Evolutionary conservation across 2,797 vertebrate genomes (phyloP).

Genomic region (Enoplosus armatus): DNA sequence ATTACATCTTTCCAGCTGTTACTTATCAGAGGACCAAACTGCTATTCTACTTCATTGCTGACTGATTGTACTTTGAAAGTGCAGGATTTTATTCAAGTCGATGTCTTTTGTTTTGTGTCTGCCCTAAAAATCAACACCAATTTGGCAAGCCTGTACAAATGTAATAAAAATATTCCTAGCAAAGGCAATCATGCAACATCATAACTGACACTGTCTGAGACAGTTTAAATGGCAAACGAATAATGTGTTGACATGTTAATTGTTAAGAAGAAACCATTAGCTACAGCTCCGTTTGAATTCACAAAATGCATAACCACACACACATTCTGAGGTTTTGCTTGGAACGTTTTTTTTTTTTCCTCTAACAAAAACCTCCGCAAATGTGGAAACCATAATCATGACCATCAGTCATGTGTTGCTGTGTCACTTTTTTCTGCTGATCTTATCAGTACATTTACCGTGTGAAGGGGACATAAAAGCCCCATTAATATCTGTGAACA

Average conservation of each 20-base stretch:
- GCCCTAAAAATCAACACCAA: background rate
- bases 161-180: background rate
- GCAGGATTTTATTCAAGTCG: background rate
- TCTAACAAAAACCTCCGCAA: background rate
- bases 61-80: conserved; percentile 1
- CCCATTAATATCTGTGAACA: conserved; percentile 21
- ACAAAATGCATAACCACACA: background rate
- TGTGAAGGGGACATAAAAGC: conserved; percentile 19
- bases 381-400: background rate
- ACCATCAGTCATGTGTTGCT: conserved; percentile 25
- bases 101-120: background rate
- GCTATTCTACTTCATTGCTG: background rate
- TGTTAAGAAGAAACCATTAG: conserved; percentile 20
- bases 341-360: conserved; percentile 1
- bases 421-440: conserved; percentile 29
- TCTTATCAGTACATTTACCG: conserved; percentile 15
- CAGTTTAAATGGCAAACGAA: background rate
- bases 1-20: background rate
- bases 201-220: background rate
- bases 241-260: conserved; percentile 11
- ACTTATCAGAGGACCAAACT: background rate
- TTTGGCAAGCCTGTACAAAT: background rate
- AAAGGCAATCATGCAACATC: background rate
- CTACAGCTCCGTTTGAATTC: conserved; percentile 15
- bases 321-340: conserved; percentile 33